Conservation (phyloP, 2,113 vertebrate genomes). For the Melanotaenia duboulayi region DNA sequence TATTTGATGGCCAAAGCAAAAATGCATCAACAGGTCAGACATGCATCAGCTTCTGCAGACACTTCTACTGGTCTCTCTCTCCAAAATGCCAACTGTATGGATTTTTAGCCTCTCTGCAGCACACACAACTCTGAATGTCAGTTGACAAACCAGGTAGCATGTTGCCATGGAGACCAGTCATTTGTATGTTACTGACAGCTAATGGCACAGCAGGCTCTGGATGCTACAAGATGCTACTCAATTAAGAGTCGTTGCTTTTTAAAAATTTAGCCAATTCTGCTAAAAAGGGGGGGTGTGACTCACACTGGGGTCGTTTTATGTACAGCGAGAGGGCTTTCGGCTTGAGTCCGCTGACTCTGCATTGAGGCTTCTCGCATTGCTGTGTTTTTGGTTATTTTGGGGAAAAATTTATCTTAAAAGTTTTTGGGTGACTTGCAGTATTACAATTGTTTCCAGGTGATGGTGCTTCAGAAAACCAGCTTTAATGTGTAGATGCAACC, state of each 20-base stretch:
- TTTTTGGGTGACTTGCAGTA: conserved; percentile 52
- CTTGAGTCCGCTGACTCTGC: conserved; percentile 18
- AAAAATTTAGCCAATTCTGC: conserved; percentile 25
- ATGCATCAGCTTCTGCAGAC: conserved; percentile 11
- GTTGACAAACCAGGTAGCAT: conserved; percentile 46
- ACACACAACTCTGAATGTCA: conserved; percentile 40
- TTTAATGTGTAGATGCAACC: conserved; percentile 55
- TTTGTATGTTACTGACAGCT: conserved; percentile 56
- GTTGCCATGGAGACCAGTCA: conserved; percentile 64
- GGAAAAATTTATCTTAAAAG: conserved; percentile 13
- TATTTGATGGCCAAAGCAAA: conserved; percentile 55
- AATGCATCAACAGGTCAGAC: conserved; percentile 15
- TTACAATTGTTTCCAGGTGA: conserved; percentile 50
- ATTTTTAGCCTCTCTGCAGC: conserved; percentile 32
- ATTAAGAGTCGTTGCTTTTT: conserved; percentile 29
- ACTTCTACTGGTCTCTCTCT: conserved; percentile 1
- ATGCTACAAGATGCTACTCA: conserved; percentile 35
- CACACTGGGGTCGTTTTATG: conserved; percentile 26
- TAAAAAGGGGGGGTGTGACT: conserved; percentile 10
- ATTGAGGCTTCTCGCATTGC: conserved; percentile 3
- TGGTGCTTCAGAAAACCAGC: conserved; percentile 65
- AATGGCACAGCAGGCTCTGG: conserved; percentile 43
- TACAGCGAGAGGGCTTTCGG: conserved; percentile 30
- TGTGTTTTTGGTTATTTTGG: conserved; percentile 18
- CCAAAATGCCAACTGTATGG: conserved; percentile 30